Evolutionary conservation across 2,888 invertebrate species (phyloP).

Genomic region (Cephus pygmeus): DNA sequence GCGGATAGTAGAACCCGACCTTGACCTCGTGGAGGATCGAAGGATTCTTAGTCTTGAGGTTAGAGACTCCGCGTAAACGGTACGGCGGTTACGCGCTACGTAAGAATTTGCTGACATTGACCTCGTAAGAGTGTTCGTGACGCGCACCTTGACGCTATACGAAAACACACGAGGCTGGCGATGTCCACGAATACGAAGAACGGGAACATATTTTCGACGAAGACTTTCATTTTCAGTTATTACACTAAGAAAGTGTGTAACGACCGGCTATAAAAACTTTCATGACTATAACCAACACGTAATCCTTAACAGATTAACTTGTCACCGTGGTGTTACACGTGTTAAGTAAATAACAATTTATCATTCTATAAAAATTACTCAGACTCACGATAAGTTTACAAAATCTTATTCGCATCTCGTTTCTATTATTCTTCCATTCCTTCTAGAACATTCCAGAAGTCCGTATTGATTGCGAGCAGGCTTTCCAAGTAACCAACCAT

Average conservation of each 20-base stretch:
- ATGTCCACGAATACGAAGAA: background rate
- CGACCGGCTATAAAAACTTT: background rate
- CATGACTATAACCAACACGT: background rate
- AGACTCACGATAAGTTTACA: background rate
- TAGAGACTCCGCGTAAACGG: background rate
- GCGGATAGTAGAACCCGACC: background rate
- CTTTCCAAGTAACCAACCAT: background rate
- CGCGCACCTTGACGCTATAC: background rate
- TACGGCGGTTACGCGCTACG: constrained; percentile 1
- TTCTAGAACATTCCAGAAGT: background rate
- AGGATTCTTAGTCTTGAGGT: constrained; percentile 1
- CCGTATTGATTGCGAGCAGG: background rate
- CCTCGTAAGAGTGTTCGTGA: constrained; percentile 7
- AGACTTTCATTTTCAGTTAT: background rate
- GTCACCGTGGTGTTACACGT: background rate
- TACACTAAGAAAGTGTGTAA: background rate
- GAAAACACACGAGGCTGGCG: background rate
- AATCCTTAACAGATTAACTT: background rate
- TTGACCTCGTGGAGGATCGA: constrained; percentile 2
- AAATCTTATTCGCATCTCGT: background rate
- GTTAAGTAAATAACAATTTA: background rate
- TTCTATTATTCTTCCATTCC: background rate
- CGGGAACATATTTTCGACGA: background rate
- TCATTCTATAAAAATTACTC: background rate
- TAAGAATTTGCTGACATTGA: constrained; percentile 2